Base-by-base conservation (phyloP, 2,888 invertebrate species). In the Drepana falcataria region DNA sequence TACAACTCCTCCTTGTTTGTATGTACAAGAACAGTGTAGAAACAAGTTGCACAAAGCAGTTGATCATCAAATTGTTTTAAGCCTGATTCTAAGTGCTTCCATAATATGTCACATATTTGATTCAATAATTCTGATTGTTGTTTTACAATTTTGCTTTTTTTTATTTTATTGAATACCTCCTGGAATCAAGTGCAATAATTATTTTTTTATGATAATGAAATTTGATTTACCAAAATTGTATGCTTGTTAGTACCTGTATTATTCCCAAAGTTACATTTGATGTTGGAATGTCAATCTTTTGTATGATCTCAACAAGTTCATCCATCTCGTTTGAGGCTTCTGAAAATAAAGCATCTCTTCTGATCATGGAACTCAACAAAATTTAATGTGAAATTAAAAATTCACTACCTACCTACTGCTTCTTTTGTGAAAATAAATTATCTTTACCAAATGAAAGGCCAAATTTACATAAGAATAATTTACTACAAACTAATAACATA, bases 11-110 rank as follows among this genome's bases (percentile, higher is more conserved):
- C 71, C 47, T 77, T 70, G 47, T 77, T 63, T 41, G 77, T 68
- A 49, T 74, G 55, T 47, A 64, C 55, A 6, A 90, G 60, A 7
- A 83, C 65, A 48, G 85, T 77, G 60, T 80, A 89, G 58, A 88
- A 87, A 65, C 87, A 85, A 59, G 85, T 89, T 33, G 85, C 77
- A 62, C 87, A 87, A 2, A 91, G 66, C 52, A 89, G 64, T 63
- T 91, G 91, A 59, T 85, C 83, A 65, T 91, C 91, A 64, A 83
- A 77, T 65, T 74, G 78, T 6, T 61, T 60, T 3, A 86, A 66
- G 9, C 79, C 81, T 35, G 53, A 66, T 52, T 69, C 60, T 56
- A 90, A 66, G 69, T 89, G 88, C 5, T 41, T 53, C 82, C 87
- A 87, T 51, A 90, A 56, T 53, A 65, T 59, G 47, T 79, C 66